A percentile compares a stretch with the other conserved stretches of the same genome.
phyloP scores from a whole-genome alignment of 1,140 invertebrate genomes.

The Wiebesia pumilae region DNA sequence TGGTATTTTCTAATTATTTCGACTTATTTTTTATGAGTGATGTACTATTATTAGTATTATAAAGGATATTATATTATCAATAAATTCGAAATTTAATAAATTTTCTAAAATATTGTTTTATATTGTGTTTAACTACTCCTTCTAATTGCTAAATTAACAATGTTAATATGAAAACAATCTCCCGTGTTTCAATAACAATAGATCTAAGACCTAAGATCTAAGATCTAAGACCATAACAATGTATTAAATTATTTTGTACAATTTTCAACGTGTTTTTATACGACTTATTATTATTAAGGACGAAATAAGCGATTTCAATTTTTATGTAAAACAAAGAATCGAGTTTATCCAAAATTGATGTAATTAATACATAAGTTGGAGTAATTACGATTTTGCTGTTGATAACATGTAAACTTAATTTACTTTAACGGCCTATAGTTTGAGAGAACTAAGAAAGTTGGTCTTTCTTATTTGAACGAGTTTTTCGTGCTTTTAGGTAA shows the following conservation, averaged over 20 bases:
- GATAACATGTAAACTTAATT: constrained; percentile 28
- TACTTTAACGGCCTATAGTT: constrained; percentile 43
- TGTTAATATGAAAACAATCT: too few species aligned
- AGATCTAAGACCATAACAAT: too few species aligned
- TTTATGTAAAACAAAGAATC: too few species aligned
- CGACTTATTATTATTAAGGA: too few species aligned
- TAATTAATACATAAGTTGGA: not conserved
- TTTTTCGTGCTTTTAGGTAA: constrained; percentile 53
- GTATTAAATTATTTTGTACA: too few species aligned
- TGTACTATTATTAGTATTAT: not conserved
- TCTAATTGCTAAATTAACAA: too few species aligned
- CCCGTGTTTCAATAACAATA: too few species aligned
- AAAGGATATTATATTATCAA: not conserved
- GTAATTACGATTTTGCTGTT: not conserved
- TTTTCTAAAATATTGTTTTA: not conserved
- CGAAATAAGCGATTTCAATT: too few species aligned
- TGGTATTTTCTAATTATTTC: constrained; percentile 16
- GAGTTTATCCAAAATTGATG: constrained; percentile 10
- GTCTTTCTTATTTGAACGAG: constrained; percentile 53
- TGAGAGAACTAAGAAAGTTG: constrained; percentile 46
- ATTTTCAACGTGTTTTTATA: too few species aligned
- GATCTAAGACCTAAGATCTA: too few species aligned
- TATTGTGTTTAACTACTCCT: not conserved
- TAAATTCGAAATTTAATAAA: constrained; percentile 1
- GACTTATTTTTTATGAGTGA: not conserved